Evolutionary conservation across 2,797 vertebrate species (phyloP).

Genomic region (Podarcis siculus): DNA sequence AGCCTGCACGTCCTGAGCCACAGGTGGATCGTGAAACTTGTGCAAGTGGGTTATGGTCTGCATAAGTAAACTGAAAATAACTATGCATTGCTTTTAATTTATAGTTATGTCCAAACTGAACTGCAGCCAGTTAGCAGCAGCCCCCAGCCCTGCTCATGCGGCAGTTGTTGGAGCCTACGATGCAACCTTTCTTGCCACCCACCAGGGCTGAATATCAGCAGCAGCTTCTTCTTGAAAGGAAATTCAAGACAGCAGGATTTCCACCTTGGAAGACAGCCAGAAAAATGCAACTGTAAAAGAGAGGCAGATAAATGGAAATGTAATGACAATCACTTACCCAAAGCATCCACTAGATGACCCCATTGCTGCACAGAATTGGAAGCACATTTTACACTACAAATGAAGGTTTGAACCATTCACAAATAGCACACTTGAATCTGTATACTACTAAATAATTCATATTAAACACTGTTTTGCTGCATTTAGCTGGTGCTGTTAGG

Average conservation of each 20-base stretch:
- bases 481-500: neutral
- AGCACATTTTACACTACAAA: neutral
- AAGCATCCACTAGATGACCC: conserved; percentile 12
- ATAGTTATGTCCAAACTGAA: too few relatives aligned
- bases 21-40: too few relatives aligned
- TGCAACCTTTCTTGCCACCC: too few relatives aligned
- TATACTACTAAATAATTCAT: neutral
- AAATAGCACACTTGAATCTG: neutral
- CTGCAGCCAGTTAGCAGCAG: too few relatives aligned
- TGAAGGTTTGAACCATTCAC: neutral
- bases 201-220: too few relatives aligned
- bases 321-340: neutral
- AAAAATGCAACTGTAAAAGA: neutral
- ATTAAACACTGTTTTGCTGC: neutral
- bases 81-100: too few relatives aligned
- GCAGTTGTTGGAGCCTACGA: too few relatives aligned
- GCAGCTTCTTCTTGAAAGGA: neutral
- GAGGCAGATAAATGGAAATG: neutral
- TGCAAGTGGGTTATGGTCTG: too few relatives aligned
- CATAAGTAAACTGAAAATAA: too few relatives aligned
- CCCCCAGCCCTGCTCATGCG: too few relatives aligned
- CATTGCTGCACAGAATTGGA: neutral
- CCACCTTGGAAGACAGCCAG: neutral
- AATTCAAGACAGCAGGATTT: neutral
- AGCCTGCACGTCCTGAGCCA: too few relatives aligned